Conservation (phyloP, 2,113 vertebrate genomes). For the Lophura nycthemera region DNA sequence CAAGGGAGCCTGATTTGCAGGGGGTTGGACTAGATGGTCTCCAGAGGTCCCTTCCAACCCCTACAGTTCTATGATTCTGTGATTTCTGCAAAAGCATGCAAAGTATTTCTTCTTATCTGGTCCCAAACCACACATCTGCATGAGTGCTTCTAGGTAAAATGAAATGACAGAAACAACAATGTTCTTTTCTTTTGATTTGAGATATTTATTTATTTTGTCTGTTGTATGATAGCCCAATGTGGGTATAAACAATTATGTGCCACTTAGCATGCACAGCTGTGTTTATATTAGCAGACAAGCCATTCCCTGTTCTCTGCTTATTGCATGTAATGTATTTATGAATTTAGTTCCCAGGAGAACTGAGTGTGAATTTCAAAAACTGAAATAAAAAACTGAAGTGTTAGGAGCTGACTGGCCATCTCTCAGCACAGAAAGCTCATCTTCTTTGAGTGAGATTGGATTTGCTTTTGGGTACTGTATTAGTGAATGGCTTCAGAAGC, state of each 20-base stretch:
- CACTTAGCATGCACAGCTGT: constrained; percentile 2
- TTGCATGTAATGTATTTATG: neutral
- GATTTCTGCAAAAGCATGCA: neutral
- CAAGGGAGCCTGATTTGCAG: no score
- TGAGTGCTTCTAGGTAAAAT: neutral
- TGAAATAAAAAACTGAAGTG: neutral
- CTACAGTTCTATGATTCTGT: no score
- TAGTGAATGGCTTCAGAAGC: neutral
- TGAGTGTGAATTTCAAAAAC: neutral
- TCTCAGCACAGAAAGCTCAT: neutral
- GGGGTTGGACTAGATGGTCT: no score
- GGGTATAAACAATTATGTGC: neutral
- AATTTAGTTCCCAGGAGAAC: neutral
- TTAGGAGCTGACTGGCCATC: neutral
- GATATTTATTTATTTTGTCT: constrained; percentile 11
- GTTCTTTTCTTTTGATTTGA: neutral
- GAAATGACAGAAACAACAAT: neutral
- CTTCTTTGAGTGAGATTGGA: neutral
- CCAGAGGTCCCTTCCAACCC: no score
- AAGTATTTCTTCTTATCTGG: neutral
- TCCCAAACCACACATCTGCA: neutral
- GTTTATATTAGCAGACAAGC: neutral
- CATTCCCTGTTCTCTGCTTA: neutral
- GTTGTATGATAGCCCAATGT: neutral
- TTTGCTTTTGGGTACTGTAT: neutral